Evolutionary conservation across 2,113 vertebrate genomes (phyloP).

Genomic region (Myxocyprinus asiaticus): DNA sequence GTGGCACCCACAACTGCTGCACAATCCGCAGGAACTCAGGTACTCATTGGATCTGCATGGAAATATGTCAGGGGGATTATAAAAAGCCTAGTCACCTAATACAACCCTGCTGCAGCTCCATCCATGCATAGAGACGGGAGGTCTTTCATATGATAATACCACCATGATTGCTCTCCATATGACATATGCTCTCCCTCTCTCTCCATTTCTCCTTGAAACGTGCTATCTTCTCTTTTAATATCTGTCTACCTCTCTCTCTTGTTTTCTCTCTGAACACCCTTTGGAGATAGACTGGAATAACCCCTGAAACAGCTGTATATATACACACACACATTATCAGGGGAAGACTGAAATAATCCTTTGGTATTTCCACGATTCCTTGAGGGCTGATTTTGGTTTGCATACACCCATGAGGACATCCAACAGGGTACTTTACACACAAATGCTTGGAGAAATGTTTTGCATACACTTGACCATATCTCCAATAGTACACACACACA

Average conservation of each 20-base stretch:
- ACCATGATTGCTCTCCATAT: conserved; percentile 26
- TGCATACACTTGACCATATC: neutral
- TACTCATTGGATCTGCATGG: conserved; percentile 19
- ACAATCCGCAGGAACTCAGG: neutral
- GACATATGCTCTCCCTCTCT: conserved; percentile 30
- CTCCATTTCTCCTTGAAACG: conserved; percentile 2
- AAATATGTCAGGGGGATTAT: conserved; percentile 23
- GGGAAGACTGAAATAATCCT: conserved; percentile 19
- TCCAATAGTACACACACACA: neutral
- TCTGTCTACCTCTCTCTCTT: conserved; percentile 38
- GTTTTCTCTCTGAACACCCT: conserved; percentile 23
- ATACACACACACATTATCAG: neutral
- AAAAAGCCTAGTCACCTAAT: conserved; percentile 36
- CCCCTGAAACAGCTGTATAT: neutral
- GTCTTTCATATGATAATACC: conserved; percentile 45
- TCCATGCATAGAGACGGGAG: conserved; percentile 2
- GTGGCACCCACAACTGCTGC: neutral
- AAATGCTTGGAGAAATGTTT: neutral
- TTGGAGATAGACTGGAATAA: conserved; percentile 12
- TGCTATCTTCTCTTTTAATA: neutral
- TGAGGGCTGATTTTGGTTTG: neutral
- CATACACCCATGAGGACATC: neutral
- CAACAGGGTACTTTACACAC: neutral
- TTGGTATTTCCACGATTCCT: conserved; percentile 22
- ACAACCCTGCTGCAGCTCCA: conserved; percentile 11